A percentile compares a stretch with the other conserved stretches of the same genome.
phyloP scores from a whole-genome alignment of 2,888 invertebrate genomes.

The Liopterus haemorrhoidalis region DNA sequence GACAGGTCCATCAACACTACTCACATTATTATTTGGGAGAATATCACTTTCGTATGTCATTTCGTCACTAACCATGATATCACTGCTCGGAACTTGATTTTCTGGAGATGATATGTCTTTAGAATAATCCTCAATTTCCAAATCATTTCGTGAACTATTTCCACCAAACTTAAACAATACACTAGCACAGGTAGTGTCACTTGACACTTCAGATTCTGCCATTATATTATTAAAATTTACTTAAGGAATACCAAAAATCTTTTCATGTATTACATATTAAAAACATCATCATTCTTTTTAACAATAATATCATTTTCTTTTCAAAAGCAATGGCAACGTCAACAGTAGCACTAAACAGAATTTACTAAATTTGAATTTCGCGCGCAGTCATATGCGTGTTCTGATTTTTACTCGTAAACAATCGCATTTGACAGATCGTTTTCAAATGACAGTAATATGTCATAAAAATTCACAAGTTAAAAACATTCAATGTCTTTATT shows the following conservation, averaged over 20 bases:
- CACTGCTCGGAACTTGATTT: too few relatives aligned
- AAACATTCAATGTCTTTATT: slow-evolving; percentile 12
- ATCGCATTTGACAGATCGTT: slow-evolving; percentile 29
- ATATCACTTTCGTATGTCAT: slow-evolving; percentile 9
- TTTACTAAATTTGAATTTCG: slow-evolving; percentile 28
- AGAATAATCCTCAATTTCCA: slow-evolving; percentile 12
- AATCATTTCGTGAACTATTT: slow-evolving; percentile 19
- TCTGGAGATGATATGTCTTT: slow-evolving; percentile 18
- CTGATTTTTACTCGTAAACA: slow-evolving; percentile 28
- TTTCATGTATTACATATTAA: too few relatives aligned
- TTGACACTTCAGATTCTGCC: slow-evolving; percentile 21
- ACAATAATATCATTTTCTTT: too few relatives aligned
- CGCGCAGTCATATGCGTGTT: slow-evolving; percentile 27
- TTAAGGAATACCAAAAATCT: too few relatives aligned
- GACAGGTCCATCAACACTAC: slow-evolving; percentile 15
- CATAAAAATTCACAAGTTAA: slow-evolving; percentile 19
- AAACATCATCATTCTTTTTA: too few relatives aligned
- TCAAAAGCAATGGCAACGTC: too few relatives aligned
- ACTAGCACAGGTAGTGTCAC: slow-evolving; percentile 16
- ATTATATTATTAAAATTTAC: too few relatives aligned
- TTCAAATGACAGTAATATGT: slow-evolving; percentile 27
- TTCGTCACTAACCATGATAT: slow-evolving; percentile 6
- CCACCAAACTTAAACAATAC: slow-evolving; percentile 16
- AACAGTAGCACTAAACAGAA: too few relatives aligned
- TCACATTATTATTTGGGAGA: slow-evolving; percentile 17